A percentile compares a stretch with the other conserved stretches of the same genome.
phyloP scores from a whole-genome alignment of 2,113 vertebrate species.

The Oryzias celebensis region DNA sequence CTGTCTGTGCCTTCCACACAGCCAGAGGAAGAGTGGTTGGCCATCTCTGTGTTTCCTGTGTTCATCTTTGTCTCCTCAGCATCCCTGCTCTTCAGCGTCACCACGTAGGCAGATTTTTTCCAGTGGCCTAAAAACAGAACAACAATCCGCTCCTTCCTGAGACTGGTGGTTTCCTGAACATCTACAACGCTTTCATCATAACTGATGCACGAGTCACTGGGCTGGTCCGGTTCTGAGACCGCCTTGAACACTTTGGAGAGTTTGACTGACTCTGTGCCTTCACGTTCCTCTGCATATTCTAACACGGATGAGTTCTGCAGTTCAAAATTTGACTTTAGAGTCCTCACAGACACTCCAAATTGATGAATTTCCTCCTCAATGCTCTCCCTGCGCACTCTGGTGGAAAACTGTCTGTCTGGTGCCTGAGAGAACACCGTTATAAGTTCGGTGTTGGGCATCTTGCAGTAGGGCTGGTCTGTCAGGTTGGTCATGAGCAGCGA shows the following conservation, averaged over 20 bases:
- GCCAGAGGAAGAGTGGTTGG: conserved; percentile 19
- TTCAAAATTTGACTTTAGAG: conserved; percentile 87
- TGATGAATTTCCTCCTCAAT: conserved; percentile 87
- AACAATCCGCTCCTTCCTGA: conserved; percentile 90
- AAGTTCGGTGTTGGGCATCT: conserved; percentile 80
- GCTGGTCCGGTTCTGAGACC: conserved; percentile 51
- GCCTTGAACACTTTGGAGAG: conserved; percentile 21
- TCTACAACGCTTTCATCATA: conserved; percentile 67
- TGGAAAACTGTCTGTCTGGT: conserved; percentile 45
- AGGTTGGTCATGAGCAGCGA: conserved; percentile 83
- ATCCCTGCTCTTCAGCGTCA: conserved; percentile 70
- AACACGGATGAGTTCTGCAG: conserved; percentile 36
- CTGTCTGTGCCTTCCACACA: conserved; percentile 42
- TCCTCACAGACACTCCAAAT: conserved; percentile 88
- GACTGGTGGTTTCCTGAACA: conserved; percentile 75
- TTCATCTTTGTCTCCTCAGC: conserved; percentile 65
- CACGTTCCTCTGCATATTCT: conserved; percentile 26
- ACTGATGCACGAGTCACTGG: conserved; percentile 79
- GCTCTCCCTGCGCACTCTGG: conserved; percentile 65
- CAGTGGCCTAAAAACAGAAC: conserved; percentile 92
- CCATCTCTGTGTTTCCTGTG: background rate
- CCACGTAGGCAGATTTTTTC: conserved; percentile 84
- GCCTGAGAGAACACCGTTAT: conserved; percentile 75
- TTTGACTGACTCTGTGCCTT: conserved; percentile 21
- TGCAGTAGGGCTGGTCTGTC: conserved; percentile 67